These are phyloP conservation scores for Menidia beryllina DNA, from an alignment of 2,113 vertebrate species.

Conservation along the genomic window DNA sequence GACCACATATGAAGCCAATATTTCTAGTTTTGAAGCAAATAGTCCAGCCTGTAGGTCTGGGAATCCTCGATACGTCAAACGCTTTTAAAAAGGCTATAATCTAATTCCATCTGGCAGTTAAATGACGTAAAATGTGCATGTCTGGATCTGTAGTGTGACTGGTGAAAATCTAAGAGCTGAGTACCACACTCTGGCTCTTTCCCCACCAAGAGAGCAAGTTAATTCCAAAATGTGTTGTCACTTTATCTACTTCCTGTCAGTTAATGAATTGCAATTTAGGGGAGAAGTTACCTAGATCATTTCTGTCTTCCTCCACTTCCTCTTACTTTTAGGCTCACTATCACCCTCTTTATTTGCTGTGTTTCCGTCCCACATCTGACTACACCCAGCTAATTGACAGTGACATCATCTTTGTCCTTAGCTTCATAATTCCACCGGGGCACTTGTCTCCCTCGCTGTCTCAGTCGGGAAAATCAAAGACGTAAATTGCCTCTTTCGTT, in stretches of 20 bases:
- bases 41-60: too few species aligned
- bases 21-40: too few species aligned
- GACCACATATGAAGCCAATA: too few species aligned
- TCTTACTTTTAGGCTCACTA: too few species aligned
- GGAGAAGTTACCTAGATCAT: not conserved
- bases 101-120: not conserved
- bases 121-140: not conserved
- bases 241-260: too few species aligned
- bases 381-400: constrained; percentile 34
- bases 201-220: not conserved
- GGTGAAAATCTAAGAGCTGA: constrained; percentile 8
- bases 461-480: not conserved
- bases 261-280: too few species aligned
- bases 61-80: too few species aligned
- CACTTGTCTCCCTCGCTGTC: constrained; percentile 13
- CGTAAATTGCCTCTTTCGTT: constrained; percentile 45
- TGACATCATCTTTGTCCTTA: not conserved
- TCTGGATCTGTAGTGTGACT: not conserved
- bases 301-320: constrained; percentile 1
- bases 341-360: constrained; percentile 12
- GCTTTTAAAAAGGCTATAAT: not conserved
- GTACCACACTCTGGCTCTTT: not conserved
- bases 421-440: constrained; percentile 31
- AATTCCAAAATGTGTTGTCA: too few species aligned
- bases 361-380: constrained; percentile 24